Base-by-base conservation (phyloP, 1,140 invertebrate species). In the Lanistes nyassanus region DNA sequence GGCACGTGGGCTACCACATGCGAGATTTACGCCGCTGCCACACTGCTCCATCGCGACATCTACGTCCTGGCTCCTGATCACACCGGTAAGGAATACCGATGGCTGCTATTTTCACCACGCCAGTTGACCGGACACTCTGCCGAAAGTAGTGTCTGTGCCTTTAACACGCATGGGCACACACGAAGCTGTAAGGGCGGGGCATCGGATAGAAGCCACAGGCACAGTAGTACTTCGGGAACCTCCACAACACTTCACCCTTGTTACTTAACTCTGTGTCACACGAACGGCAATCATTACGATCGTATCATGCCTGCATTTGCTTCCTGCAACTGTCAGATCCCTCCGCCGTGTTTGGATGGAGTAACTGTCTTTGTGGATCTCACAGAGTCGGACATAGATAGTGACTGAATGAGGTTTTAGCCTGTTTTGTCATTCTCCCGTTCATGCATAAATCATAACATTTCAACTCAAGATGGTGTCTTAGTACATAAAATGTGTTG, bases 11-110 rank as follows among this genome's bases (percentile, higher is more conserved):
- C 81, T 13, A 86, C 86, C 37, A 83, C 85, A 16, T 77, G 81
- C 65, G 86, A 87, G 74, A 85, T 87, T 11, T 87, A 85, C 74
- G 84, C 80, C 9, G 83, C 86, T 34, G 84, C 86, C 0, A 85
- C 84, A 3, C 65, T 85, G 39, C 75, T 87, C 3, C 82, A 84
- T 42, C 71, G 82, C 31, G 82, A 84, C 58, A 76, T 87, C 51
- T 87, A 83, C 65, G 77, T 87, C 68, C 71, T 86, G 34, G 84
- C 85, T 0, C 86, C 86, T 21, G 78, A 82, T 69, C 81, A 81
- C 47, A 80, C 78, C 16, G 78, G 79, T 0, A 78, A 82, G 23
- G 29, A 53, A n/a, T 87, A 87, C 67, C 64, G 79, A 4, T 87
- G 86, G 86, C 85, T 84, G 16, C 68, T 77, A 23, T 82, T 84